Percentiles rank a stretch among this genome's conserved stretches.
These are phyloP conservation scores for Harpagoxenus sublaevis DNA, from an alignment of 2,888 invertebrate genomes.

Conservation along the genomic window DNA sequence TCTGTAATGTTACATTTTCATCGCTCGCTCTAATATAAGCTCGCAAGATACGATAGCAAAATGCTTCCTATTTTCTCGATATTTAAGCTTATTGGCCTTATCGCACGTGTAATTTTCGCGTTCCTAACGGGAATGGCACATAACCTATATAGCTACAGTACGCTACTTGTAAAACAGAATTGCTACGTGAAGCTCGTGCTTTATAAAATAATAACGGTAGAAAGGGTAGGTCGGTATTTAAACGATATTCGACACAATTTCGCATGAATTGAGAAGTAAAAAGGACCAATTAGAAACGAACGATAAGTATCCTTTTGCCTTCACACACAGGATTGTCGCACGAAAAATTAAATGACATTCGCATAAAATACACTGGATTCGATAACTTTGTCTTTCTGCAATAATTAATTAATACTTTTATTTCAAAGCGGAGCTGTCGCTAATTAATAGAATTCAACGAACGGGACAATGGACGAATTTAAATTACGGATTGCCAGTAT, in stretches of 20 bases:
- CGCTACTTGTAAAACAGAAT: conserved; percentile 13
- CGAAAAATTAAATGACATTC: background rate
- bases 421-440: background rate
- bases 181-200: conserved; percentile 9
- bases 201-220: conserved; percentile 26
- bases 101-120: conserved; percentile 16
- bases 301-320: background rate
- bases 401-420: conserved; percentile 34
- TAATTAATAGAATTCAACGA: conserved; percentile 32
- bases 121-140: background rate
- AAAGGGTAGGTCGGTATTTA: background rate
- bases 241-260: background rate
- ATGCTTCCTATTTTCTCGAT: conserved; percentile 16
- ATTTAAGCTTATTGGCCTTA: conserved; percentile 25
- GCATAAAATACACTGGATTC: background rate
- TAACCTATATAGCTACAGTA: conserved; percentile 3
- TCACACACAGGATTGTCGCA: background rate
- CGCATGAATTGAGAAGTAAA: background rate
- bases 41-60: background rate
- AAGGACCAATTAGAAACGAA: background rate
- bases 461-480: conserved; percentile 2
- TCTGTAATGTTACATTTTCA: background rate
- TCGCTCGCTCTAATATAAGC: background rate
- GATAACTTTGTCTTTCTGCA: background rate
- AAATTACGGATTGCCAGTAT: conserved; percentile 7